These are phyloP conservation scores for Diphyllodes magnificus DNA, from an alignment of 2,113 vertebrate species.

Conservation along the genomic window DNA sequence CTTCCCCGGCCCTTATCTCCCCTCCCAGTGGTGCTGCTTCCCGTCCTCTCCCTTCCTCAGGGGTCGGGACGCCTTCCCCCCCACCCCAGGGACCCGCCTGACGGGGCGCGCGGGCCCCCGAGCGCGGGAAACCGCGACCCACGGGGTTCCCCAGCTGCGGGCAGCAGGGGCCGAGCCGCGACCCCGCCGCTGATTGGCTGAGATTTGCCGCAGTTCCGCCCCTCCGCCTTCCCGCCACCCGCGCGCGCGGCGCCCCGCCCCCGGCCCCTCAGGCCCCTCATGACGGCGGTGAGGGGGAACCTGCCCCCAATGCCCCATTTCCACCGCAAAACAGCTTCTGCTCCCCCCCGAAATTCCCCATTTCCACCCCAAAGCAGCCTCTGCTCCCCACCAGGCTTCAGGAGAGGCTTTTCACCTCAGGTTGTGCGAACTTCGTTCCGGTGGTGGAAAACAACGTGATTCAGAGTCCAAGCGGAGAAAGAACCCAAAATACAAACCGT, in stretches of 20 bases:
- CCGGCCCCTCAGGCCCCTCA: not conserved
- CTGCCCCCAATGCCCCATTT: fast-evolving
- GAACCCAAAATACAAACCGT: fast-evolving
- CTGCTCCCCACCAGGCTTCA: fast-evolving
- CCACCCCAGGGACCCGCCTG: not conserved
- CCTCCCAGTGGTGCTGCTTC: fast-evolving
- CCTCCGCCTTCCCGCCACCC: not conserved
- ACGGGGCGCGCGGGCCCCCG: not conserved
- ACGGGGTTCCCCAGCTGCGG: not conserved
- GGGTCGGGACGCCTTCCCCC: fast-evolving
- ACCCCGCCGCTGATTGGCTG: constrained; percentile 7
- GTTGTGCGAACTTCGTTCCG: fast-evolving
- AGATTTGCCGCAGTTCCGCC: constrained; percentile 43
- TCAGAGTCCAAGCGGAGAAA: not conserved
- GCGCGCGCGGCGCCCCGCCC: not conserved
- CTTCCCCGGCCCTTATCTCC: not conserved
- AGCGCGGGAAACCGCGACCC: not conserved
- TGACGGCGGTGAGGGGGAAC: fast-evolving
- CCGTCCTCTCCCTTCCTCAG: not conserved
- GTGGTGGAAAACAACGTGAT: not conserved
- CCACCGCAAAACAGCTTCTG: not conserved
- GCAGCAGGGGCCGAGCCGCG: not conserved
- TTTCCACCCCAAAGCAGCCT: not conserved
- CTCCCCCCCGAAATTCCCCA: fast-evolving
- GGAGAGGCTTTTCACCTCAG: not conserved